phyloP scores from a whole-genome alignment of 2,888 invertebrate species.

The Himalopsyche japonica region DNA sequence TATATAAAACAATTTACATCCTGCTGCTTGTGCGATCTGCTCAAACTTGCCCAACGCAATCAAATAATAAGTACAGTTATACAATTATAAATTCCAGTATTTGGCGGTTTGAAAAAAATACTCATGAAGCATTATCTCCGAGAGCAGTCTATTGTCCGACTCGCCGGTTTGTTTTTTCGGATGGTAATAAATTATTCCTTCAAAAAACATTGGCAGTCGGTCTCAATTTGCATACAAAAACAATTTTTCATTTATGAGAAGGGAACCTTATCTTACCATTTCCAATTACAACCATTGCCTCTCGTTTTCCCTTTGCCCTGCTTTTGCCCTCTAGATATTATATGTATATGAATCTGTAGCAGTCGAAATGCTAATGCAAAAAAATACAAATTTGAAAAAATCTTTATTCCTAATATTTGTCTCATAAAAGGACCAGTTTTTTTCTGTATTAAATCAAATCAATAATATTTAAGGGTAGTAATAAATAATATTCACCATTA shows the following conservation, averaged over 20 bases:
- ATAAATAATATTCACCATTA: too few species aligned
- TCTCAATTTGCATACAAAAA: constrained; percentile 16
- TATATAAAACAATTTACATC: too few species aligned
- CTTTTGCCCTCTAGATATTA: not conserved
- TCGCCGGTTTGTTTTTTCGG: constrained; percentile 1
- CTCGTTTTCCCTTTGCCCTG: not conserved
- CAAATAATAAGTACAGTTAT: too few species aligned
- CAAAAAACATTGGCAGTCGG: not conserved
- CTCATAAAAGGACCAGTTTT: too few species aligned
- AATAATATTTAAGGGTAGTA: too few species aligned
- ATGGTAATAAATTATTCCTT: not conserved
- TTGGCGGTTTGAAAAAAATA: not conserved
- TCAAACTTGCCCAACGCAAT: too few species aligned
- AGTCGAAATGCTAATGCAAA: too few species aligned
- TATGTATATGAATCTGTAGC: too few species aligned
- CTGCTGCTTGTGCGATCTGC: too few species aligned
- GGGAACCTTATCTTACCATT: not conserved
- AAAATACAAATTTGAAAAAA: too few species aligned
- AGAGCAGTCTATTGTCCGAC: not conserved
- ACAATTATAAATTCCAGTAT: not conserved
- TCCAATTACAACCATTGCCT: constrained; percentile 5
- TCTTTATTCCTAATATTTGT: too few species aligned
- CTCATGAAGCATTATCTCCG: not conserved
- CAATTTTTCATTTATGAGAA: constrained; percentile 10
- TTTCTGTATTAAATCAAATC: too few species aligned